Evolutionary conservation across 2,797 vertebrate species (phyloP), one percentile per base, ranked within the genome.

Genomic region (Euphonia xanthogaster): DNA sequence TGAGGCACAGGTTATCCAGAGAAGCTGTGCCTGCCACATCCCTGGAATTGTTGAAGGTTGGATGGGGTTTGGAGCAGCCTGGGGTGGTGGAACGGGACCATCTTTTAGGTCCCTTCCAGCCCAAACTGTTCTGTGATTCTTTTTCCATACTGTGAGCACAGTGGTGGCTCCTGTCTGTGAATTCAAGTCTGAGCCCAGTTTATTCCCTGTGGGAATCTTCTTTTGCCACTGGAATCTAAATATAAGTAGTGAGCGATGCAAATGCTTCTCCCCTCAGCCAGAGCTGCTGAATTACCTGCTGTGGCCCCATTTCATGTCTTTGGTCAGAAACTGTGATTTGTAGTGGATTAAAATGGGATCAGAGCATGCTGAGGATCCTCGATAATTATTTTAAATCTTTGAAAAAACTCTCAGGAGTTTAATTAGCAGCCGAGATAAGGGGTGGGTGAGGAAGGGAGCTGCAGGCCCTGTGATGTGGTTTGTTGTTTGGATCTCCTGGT

Each of bases 401-500:
- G 10, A 10, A 28, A 75, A 68, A 51, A 3, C 31, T 27, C 0
- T 0, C 1, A 17, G 83, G 82, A 23, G 8, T 31, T 47, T 30
- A n/a, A 33, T 72, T 39, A 33, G 10, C 18, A 50, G 80, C 28
- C 16, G 3, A 15, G 79, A 15, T 67, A 24, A 55, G 81, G 55
- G 28, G 31, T 14, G 66, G 68, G 14, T 0, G 6, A 77, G 70
- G 90, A 33, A 20, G 63, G 54, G 14, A 37, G 2, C 2, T 3
- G 10, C 7, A 10, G 55, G 62, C 74, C 50, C 25, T 73, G 55
- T 73, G 86, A 17, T 76, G 77, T 48, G 81, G 30, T 96, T 94
- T 96, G 95, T 94, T 96, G 93, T 75, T 35, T 21, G 33, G 2
- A 57, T 95, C 92, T 50, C 96, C 33, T 94, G 24, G 96, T 76